A percentile compares a stretch with the other conserved stretches of the same genome.
phyloP scores from a whole-genome alignment of 1,140 invertebrate genomes.

The Coenobita brevimanus region DNA sequence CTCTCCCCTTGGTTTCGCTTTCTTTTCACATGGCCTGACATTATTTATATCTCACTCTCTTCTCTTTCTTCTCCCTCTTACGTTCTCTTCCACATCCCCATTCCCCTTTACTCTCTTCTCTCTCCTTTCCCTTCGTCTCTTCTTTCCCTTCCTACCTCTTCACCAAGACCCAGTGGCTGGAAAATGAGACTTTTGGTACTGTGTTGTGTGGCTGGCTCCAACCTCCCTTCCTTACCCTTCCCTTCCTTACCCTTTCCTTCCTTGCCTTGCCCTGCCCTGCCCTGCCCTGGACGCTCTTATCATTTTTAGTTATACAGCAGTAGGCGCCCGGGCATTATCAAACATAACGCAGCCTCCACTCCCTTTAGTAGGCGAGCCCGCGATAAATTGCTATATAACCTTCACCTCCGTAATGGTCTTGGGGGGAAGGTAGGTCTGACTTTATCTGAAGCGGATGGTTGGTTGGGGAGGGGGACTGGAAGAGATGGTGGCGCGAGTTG shows the following conservation, averaged over 20 bases:
- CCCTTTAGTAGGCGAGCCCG: constrained; percentile 21
- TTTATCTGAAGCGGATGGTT: constrained; percentile 48
- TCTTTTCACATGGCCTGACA: not conserved
- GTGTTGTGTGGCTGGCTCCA: not conserved
- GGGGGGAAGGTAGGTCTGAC: constrained; percentile 49
- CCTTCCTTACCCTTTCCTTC: not conserved
- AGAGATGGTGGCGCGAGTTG: not conserved
- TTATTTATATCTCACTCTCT: not conserved
- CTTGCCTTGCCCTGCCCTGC: not conserved
- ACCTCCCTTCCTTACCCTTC: not conserved
- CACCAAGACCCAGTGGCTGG: too few relatives aligned
- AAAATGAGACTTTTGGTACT: too few relatives aligned
- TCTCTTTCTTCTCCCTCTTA: not conserved
- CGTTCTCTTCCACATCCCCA: not conserved
- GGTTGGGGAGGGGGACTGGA: not conserved
- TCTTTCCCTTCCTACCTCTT: too few relatives aligned
- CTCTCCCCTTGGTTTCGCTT: too few relatives aligned
- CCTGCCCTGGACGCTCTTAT: constrained; percentile 29
- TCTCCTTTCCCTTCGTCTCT: too few relatives aligned
- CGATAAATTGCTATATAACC: constrained; percentile 58
- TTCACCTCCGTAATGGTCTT: constrained; percentile 56
- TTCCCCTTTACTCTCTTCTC: too few relatives aligned
- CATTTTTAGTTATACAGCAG: constrained; percentile 58
- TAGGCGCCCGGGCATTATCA: constrained; percentile 57
- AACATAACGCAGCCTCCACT: constrained; percentile 57